Evolutionary conservation across 2,888 invertebrate species (phyloP).

Genomic region (Hirtodrosophila alboralis): DNA sequence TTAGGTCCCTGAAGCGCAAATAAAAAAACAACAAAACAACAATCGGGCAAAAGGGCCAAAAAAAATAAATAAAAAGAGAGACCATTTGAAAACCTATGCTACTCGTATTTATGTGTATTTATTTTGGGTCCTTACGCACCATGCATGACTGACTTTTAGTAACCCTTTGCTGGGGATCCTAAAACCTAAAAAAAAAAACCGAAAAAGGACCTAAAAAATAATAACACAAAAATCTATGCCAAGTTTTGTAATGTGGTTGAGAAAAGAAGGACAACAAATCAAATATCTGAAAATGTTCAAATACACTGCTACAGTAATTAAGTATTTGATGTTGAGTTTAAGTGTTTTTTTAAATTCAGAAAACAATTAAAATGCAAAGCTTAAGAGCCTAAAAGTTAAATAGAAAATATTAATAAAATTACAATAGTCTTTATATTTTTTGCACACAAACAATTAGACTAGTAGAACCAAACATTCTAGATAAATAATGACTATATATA

Average conservation of each 20-base stretch:
- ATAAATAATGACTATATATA: no score
- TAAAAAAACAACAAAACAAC: conserved; percentile 24
- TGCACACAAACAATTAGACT: no score
- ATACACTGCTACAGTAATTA: conserved; percentile 9
- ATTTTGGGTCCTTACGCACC: conserved; percentile 52
- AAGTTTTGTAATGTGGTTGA: conserved; percentile 32
- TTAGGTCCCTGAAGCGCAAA: conserved; percentile 45
- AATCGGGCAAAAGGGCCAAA: conserved; percentile 24
- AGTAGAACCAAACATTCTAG: no score
- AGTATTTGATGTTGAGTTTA: no score
- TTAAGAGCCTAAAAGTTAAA: no score
- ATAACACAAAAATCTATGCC: conserved; percentile 22
- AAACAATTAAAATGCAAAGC: no score
- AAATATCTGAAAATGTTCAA: conserved; percentile 7
- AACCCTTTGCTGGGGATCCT: conserved; percentile 28
- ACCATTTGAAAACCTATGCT: conserved; percentile 32
- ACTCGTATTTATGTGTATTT: conserved; percentile 59
- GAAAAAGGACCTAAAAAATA: no score
- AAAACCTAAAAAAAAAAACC: conserved; percentile 18
- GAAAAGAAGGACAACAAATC: conserved; percentile 19
- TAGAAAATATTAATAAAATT: no score
- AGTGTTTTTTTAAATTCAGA: no score
- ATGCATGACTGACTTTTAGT: conserved; percentile 69
- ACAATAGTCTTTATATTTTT: no score
- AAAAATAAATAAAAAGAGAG: no score